Evolutionary conservation across 2,113 vertebrate genomes (phyloP), one percentile per base, ranked within the genome.

Genomic region (Podarcis cretensis): DNA sequence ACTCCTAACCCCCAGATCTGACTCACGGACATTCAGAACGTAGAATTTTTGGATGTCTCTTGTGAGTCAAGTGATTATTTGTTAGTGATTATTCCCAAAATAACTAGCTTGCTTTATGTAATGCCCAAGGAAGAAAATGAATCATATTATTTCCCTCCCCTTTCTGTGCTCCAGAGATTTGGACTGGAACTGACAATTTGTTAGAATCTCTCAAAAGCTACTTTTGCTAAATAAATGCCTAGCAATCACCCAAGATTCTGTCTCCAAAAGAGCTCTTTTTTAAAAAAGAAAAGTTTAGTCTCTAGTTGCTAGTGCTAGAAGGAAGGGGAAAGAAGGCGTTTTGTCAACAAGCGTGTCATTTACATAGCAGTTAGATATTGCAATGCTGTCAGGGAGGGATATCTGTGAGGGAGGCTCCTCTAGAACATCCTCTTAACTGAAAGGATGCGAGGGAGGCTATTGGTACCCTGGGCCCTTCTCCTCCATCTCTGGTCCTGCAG

Each of bases 171-270:
- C 77, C 32, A 89, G 75, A 90, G 90, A 89, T 81, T 59, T 87
- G 48, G 79, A 18, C 8, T 40, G 88, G 88, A 91, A 83, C 57
- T 87, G 73, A 78, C 90, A 66, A 89, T 92, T 78, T 91, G 88
- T 48, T 86, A 20, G 83, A 92, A 81, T 81, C 89, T 94, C 91
- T 76, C 86, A 87, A 83, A 92, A 85, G 81, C 6, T 48, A 14
- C 37, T 0, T 82, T 89, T 93, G 69, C 80, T 89, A 69, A 93
- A 89, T 91, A 66, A 12, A 54, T 54, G 48, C 66, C 73, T 63
- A 59, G 63, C 83, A 87, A 65, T 69, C 89, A 78, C 77, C 48
- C 88, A 43, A 25, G 81, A 32, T 32, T 30, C 82, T 81, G 82
- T 91, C 14, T 84, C 0, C 40, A n/a, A 88, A 63, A 32, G 87